Base-by-base conservation (phyloP, 2,113 vertebrate genomes). In the Misgurnus mizolepis region DNA sequence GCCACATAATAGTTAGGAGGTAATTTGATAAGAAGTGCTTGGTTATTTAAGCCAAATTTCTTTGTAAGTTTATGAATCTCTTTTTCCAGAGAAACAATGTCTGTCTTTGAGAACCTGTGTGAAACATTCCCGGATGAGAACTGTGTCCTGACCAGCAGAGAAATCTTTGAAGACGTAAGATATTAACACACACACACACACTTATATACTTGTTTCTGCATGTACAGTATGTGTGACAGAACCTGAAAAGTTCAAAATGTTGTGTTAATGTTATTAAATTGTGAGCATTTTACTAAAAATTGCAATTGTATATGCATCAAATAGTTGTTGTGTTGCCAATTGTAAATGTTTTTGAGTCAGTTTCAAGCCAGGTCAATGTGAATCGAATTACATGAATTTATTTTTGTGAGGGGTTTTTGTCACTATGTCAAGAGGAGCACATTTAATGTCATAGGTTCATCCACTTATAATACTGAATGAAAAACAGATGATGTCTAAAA, bases 101-200 rank as follows among this genome's bases (percentile, higher is more conserved):
- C 88, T 43, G 76, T 82, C n/a, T 96, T 96, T 81, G 90, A 93
- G 43, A 92, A 93, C 76, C 90, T 97, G 67, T 95, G 94, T 0
- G 92, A 95, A 86, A 95, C 94, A 8, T 97, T 97, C 79, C 95
- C 95, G 0, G 95, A 96, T 62, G 95, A 96, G 82, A 94, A 96
- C 89, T 95, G 94, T 84, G 93, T 95, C 53, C 81, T 95, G 22
- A 92, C 89, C 78, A 93, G 89, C 86, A 88, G 93, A 83, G 95
- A 93, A 87, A 91, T 95, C 82, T 89, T 95, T 18, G 81, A 86
- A 45, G 94, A 95, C 94, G 96, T 95, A 89, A 79, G 80, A 64
- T n/a, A 15, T 8, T 34, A 47, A 8, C 45, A 47, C 45, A 47
- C 9, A 47, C 45, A 47, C 9, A 47, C 45, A 47, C 45, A 47